These are phyloP conservation scores for Todiramphus saurophagus DNA, from an alignment of 2,113 vertebrate species.

Conservation along the genomic window DNA sequence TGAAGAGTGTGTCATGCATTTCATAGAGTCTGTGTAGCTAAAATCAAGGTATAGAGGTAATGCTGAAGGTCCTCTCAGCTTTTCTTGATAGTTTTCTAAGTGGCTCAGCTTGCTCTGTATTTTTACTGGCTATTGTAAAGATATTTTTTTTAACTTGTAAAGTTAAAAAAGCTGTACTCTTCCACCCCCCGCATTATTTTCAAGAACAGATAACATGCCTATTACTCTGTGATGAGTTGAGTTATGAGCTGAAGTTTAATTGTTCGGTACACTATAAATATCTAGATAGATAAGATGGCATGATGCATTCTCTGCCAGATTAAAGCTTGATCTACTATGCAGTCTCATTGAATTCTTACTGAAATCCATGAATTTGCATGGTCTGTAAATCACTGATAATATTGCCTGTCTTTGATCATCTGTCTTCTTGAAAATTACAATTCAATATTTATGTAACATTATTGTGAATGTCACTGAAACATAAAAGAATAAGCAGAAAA, in stretches of 20 bases:
- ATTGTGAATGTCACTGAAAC: not conserved
- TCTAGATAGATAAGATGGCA: not conserved
- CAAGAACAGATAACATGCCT: not conserved
- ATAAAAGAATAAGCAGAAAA: not conserved
- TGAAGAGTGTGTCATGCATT: not conserved
- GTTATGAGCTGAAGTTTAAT: not conserved
- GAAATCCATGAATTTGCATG: not conserved
- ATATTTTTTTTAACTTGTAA: not conserved
- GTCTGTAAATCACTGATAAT: not conserved
- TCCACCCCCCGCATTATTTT: not conserved
- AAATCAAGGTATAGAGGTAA: not conserved
- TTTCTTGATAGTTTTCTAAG: not conserved
- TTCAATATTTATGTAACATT: not conserved
- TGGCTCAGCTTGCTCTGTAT: not conserved
- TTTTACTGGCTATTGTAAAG: not conserved
- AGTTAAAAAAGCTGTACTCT: not conserved
- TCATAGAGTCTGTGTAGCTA: not conserved
- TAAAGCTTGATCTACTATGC: not conserved
- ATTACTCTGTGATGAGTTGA: not conserved
- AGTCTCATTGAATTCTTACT: not conserved
- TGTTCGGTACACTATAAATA: not conserved
- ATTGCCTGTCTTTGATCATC: conserved; percentile 3
- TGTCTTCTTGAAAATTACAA: not conserved
- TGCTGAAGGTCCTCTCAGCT: not conserved
- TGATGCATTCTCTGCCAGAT: not conserved